Base-by-base conservation (phyloP, 2,888 invertebrate genomes). In the Pelosia muscerda region DNA sequence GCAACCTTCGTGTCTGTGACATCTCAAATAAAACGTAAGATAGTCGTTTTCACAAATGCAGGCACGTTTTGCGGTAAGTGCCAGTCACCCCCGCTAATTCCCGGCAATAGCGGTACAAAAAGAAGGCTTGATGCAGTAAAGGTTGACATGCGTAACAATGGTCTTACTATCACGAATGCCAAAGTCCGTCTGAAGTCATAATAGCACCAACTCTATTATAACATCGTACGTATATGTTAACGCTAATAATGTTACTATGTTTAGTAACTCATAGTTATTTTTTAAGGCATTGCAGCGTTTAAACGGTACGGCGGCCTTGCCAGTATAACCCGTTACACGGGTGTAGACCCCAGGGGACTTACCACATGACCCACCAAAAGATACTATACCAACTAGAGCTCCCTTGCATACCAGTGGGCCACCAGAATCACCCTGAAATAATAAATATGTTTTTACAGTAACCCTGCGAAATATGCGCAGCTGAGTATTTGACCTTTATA, bases 321-420 rank as follows among this genome's bases (percentile, higher is more conserved):
- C 23, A 15, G 63, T 63, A 25, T 63, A 63, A 31, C 63, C 63
- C 13, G 55, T 15, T 63, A 55, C 9, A 15, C 31, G 63, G 19
- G 63, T 55, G 19, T 63, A 63, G 8, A 63, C 63, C 4, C 63
- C 55, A 31, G 25, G 4, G 15, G 10, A 5, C 15, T 9, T 0
- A 1, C 63, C 63, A 34, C 63, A 63, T 8, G 0, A 6, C 1
- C 55, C 23, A 26, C 63, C 63, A 38, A n/a, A 63, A 34, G 63
- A 63, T n/a, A 63, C 63, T n/a, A 63, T n/a, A 13, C 63, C 63
- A n/a, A n/a, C 11, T 38, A 63, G 22, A 11, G 11, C 0, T 11
- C 63, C 63, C 19, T 56, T 6, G 56, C 63, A 63, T 56, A 38
- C 63, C n/a, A 63, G 11, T n/a, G 63, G 63, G 19, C 63, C 56